Evolutionary conservation across 2,113 vertebrate genomes (phyloP).

Genomic region (Xiphophorus couchianus): DNA sequence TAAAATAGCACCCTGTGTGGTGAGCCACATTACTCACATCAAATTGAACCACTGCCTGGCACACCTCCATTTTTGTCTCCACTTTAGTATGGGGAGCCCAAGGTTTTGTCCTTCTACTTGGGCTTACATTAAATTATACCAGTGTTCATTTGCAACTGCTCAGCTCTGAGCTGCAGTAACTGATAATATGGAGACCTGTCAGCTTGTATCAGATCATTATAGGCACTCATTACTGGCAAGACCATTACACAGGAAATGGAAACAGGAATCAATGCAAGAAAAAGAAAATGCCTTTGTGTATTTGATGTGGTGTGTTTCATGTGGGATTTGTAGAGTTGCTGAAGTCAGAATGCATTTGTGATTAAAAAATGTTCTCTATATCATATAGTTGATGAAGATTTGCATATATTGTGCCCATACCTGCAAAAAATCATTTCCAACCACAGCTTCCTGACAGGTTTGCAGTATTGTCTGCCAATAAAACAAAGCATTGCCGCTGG

Average conservation of each 20-base stretch:
- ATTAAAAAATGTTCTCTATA: conserved; percentile 8
- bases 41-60: background rate
- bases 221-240: conserved; percentile 67
- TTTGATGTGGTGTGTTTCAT: conserved; percentile 18
- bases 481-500: conserved; percentile 59
- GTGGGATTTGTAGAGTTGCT: conserved; percentile 7
- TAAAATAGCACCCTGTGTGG: background rate
- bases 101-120: conserved; percentile 55
- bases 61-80: background rate
- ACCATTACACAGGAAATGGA: conserved; percentile 70
- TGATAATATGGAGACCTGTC: conserved; percentile 64
- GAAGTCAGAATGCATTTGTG: conserved; percentile 16
- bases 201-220: conserved; percentile 60
- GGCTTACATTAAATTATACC: conserved; percentile 49
- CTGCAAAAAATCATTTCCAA: conserved; percentile 33
- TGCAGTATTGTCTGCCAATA: conserved; percentile 54
- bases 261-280: conserved; percentile 64
- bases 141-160: conserved; percentile 35
- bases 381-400: conserved; percentile 25
- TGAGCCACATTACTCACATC: background rate
- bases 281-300: conserved; percentile 54
- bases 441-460: conserved; percentile 28
- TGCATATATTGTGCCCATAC: conserved; percentile 36
- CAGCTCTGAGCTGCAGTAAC: conserved; percentile 33
- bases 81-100: conserved; percentile 12